Evolutionary conservation across 2,797 vertebrate genomes (phyloP), one percentile per base, ranked within the genome.

Genomic region (Holocentrus rufus): DNA sequence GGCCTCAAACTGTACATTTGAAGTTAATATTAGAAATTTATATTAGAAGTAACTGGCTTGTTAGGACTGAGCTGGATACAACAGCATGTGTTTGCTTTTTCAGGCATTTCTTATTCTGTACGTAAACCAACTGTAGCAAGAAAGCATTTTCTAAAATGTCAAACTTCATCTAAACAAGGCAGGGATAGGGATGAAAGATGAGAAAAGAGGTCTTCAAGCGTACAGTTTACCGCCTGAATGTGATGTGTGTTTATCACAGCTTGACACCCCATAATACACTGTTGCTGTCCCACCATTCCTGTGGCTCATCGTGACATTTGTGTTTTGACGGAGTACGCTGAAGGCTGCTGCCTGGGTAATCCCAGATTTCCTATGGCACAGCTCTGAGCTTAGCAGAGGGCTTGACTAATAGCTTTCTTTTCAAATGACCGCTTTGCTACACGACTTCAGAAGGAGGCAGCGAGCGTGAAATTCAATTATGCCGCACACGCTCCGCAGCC

Each of bases 391-490:
- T 91, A 88, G 87, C 89, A 83, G 59, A 89, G 77, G 84, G 78
- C 90, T 91, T 90, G 89, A 92, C 94, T 94, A 94, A 94, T 93
- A 92, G 90, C 92, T 93, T 92, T 93, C 90, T 91, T 96, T 96
- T 96, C 96, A 95, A 93, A 91, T 97, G 96, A 96, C 94, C 79
- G 96, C 96, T 94, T 96, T 94, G 85, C 44, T 96, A 95, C 96
- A 95, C 95, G 77, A 96, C 96, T 97, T 98, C 96, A 97, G 95
- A 98, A 92, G 91, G 86, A 93, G 92, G 91, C 94, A 93, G 93
- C 68, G 77, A 95, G 96, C 95, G 94, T 97, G 95, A 97, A 97
- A 97, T 96, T 95, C 90, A 96, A 97, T 98, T 95, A 96, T 88
- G 89, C 84, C 78, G 93, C 95, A 93, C 95, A 94, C 92, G 90